Evolutionary conservation across 37 sponge, comb jelly and placozoan genomes (phyloP), one percentile per base, ranked within the genome.

Genomic region (Ianthella basta): DNA sequence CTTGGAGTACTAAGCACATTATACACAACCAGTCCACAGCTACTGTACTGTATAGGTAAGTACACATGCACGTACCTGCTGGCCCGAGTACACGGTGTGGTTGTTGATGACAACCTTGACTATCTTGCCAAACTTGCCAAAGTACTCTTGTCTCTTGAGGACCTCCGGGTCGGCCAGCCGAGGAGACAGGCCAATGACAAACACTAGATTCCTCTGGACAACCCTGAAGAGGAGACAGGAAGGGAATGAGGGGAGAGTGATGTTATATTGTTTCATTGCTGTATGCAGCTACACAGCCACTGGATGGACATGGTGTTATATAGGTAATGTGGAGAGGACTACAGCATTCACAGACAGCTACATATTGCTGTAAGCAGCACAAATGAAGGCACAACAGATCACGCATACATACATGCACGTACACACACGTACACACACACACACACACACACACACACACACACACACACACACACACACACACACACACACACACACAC

Each of bases 141-240:
- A 97, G 80, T 91, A 97, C 59, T 97, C 97, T 37, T 85, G 87
- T 85, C 82, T 92, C 73, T 92, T 97, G 40, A 97, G 75, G 36
- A 93, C 92, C 82, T 97, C 98, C 35, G 89, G 83, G 53, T 95
- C 95, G 10, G 98, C 98, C 59, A 97, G 77, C 60, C 96, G 88
- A 27, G 93, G 90, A 16, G 98, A 93, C 6, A 97, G 85, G 23
- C 98, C 98, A n/a, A 95, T 89, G 14, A 97, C 95, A 91, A 97
- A 97, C 24, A 97, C 96, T 19, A 95, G 79, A 57, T 97, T 97
- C 65, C 85, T 91, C 84, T 94, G 97, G 15, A 97, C 83, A 65
- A 97, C 97, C 88, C 97, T 97, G n/a, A n/a, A n/a, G n/a, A n/a
- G n/a, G n/a, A n/a, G n/a, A 70, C 60, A 79, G 61, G 63, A 10